Conservation (phyloP, 2,113 vertebrate genomes). For the Amblyopsis rosae region DNA sequence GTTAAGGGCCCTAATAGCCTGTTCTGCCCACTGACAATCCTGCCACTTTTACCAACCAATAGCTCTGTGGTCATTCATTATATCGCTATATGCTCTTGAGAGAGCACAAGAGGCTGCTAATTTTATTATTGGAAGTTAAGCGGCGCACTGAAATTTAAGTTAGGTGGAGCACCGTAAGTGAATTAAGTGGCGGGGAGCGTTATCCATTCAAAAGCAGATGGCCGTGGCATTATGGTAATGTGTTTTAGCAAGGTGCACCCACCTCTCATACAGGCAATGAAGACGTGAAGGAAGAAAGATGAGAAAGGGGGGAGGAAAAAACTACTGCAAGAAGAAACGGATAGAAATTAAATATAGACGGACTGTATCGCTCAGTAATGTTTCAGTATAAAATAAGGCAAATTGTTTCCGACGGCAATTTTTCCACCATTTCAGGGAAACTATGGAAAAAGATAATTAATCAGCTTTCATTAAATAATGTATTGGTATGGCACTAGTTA, state of each 20-base stretch:
- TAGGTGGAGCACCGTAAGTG: constrained; percentile 42
- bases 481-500: too few species aligned
- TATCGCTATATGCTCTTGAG: constrained; percentile 34
- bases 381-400: too few species aligned
- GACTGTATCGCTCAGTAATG: too few species aligned
- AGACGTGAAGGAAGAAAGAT: constrained; percentile 15
- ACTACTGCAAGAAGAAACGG: too few species aligned
- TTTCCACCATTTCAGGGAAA: too few species aligned
- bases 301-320: background rate
- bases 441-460: too few species aligned
- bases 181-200: constrained; percentile 38
- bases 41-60: background rate
- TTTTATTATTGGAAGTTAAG: constrained; percentile 43
- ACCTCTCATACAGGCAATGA: constrained; percentile 13
- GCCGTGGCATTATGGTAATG: constrained; percentile 34
- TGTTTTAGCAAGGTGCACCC: constrained; percentile 19
- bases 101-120: constrained; percentile 24
- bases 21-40: background rate
- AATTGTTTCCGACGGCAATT: too few species aligned
- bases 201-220: constrained; percentile 36
- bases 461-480: too few species aligned
- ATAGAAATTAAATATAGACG: too few species aligned
- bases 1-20: background rate
- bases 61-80: constrained; percentile 1
- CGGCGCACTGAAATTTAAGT: constrained; percentile 43